Evolutionary conservation across 2,797 vertebrate genomes (phyloP).

Genomic region (Tolypeutes matacus): DNA sequence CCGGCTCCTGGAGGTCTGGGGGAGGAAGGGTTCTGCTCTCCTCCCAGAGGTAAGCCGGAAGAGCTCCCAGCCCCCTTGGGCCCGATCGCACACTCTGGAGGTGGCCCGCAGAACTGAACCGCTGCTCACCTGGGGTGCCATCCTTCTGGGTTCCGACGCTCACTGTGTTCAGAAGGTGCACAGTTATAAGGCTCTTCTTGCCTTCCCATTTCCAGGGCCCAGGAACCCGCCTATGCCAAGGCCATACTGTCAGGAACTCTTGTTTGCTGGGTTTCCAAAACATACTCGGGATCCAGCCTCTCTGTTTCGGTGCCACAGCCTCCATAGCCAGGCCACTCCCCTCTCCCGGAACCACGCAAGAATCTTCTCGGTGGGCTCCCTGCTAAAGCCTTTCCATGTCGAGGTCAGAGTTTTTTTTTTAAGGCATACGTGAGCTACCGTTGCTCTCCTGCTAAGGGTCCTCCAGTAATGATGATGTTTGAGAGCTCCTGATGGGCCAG

Average conservation of each 20-base stretch:
- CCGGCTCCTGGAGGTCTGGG: background rate
- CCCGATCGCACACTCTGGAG: background rate
- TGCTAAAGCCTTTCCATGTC: background rate
- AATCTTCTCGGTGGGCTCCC: background rate
- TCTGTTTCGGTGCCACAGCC: background rate
- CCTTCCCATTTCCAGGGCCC: background rate
- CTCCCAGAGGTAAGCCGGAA: background rate
- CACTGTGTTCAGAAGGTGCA: background rate
- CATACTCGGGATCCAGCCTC: background rate
- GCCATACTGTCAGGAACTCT: background rate
- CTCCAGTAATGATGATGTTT: background rate
- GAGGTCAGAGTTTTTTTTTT: background rate
- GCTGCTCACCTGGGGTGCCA: background rate
- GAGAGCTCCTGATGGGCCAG: background rate
- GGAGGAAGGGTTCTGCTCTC: background rate
- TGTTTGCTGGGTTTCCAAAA: conserved; percentile 4
- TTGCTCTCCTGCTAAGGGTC: background rate
- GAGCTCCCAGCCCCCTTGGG: background rate
- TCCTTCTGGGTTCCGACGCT: background rate
- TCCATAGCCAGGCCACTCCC: background rate
- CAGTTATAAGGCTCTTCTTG: background rate
- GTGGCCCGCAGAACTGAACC: background rate
- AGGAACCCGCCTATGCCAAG: background rate
- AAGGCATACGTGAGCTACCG: background rate
- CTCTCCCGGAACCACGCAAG: background rate